phyloP scores from a whole-genome alignment of 2,797 vertebrate species.

The Channallabes apus region DNA sequence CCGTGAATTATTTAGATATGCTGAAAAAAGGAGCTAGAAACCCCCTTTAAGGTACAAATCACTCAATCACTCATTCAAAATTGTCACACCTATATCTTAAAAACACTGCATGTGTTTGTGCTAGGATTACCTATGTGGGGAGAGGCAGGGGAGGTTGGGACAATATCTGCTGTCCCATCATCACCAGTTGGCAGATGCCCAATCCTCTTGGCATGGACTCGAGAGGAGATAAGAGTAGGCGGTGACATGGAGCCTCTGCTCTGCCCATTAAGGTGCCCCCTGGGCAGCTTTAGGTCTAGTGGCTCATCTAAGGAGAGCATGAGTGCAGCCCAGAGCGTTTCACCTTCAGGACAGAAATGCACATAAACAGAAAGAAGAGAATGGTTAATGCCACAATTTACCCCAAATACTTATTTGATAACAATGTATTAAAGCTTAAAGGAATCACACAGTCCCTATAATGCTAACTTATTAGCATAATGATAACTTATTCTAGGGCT shows the following conservation, averaged over 20 bases:
- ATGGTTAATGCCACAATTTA: neutral
- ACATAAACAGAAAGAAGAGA: constrained; percentile 39
- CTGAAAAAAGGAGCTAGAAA: neutral
- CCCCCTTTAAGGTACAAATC: neutral
- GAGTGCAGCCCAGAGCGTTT: constrained; percentile 61
- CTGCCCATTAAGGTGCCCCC: constrained; percentile 70
- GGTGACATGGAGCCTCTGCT: constrained; percentile 71
- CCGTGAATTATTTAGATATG: neutral
- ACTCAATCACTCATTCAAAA: neutral
- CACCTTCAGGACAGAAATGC: constrained; percentile 60
- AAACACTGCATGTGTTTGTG: neutral
- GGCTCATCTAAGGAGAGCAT: constrained; percentile 97
- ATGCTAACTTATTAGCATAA: neutral
- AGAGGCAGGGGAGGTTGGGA: constrained; percentile 75
- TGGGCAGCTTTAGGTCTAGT: constrained; percentile 92
- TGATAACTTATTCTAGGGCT: neutral
- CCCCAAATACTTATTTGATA: neutral
- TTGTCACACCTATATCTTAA: neutral
- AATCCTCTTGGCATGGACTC: constrained; percentile 67
- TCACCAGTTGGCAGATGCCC: constrained; percentile 77
- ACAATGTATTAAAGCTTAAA: neutral
- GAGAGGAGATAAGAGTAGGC: constrained; percentile 58
- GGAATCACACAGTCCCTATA: neutral
- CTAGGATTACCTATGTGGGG: constrained; percentile 71
- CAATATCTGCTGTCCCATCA: constrained; percentile 76